Base-by-base conservation (phyloP, 2,888 invertebrate genomes). In the Caenorhabditis afra region DNA sequence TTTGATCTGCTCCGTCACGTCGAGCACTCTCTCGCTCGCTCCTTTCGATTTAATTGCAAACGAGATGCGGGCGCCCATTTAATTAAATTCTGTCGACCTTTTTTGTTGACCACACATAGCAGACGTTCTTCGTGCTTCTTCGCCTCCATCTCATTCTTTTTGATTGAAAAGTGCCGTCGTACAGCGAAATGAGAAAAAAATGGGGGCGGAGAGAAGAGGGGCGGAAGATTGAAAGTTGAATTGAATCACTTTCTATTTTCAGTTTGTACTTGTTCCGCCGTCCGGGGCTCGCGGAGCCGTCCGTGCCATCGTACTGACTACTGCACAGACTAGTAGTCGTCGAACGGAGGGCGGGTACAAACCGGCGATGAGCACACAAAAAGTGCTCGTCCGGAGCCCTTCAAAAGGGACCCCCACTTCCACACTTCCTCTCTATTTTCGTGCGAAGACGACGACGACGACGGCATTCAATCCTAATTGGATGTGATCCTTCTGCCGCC, bases 401-500 rank as follows among this genome's bases (percentile, higher is more conserved):
- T 14, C 41, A 41, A 41, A 41, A 14, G 41, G 41, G 12, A 11
- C 41, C 41, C 23, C 44, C 45, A 49, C 35, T 47, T 53, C 49
- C 53, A 53, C 50, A 7, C 29, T 29, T 29, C 29, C 29, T 7
- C 29, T 55, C 70, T 62, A 70, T 62, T 70, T 70, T 61, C 29
- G 61, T 45, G 47, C 62, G n/a, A n/a, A n/a, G n/a, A n/a, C n/a
- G n/a, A n/a, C 29, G 4, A 7, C 29, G 7, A 29, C 29, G 68
- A 68, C 59, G 59, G 53, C 70, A 70, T 70, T 71, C 62, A 73
- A 73, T 64, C 73, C 64, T 64, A 73, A 64, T 73, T 73, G 73
- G 73, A 73, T 73, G 73, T 73, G 73, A 73, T 64, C 73, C 73
- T 70, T 68, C 68, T 68, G 68, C 59, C 53, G 59, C 70, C 45